Conservation (phyloP, 2,113 vertebrate species). For the Festucalex cinctus region DNA sequence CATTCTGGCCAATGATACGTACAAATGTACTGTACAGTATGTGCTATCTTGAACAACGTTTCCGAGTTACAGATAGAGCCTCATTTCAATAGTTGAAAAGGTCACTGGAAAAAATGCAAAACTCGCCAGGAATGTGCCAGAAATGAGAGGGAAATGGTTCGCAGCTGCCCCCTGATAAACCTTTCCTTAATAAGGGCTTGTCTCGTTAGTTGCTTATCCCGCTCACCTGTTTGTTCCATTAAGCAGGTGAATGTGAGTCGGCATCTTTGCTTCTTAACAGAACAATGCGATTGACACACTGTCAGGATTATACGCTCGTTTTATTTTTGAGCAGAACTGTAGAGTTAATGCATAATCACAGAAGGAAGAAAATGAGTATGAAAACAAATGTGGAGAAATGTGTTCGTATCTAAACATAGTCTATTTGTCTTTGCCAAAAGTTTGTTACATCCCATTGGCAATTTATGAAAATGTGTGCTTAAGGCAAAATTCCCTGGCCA, state of each 20-base stretch:
- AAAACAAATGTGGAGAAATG: slow-evolving; percentile 12
- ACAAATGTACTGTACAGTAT: neutral
- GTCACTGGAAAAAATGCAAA: neutral
- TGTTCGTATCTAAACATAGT: slow-evolving; percentile 27
- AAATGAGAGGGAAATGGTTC: neutral
- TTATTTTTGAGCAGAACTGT: no score
- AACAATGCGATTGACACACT: neutral
- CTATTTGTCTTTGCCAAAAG: slow-evolving; percentile 34
- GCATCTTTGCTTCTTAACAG: neutral
- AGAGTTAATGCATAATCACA: slow-evolving; percentile 10
- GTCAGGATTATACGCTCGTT: neutral
- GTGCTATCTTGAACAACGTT: neutral
- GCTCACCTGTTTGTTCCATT: neutral
- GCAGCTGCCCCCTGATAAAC: neutral
- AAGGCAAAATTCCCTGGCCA: slow-evolving; percentile 40
- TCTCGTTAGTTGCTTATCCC: neutral
- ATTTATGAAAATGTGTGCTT: slow-evolving; percentile 37
- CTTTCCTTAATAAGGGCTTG: neutral
- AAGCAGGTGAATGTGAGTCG: neutral
- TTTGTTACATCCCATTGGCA: slow-evolving; percentile 44
- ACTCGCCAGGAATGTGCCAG: neutral
- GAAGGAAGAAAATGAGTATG: slow-evolving; percentile 2
- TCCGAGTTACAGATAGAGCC: neutral
- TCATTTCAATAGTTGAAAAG: neutral
- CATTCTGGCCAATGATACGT: neutral